Base-by-base conservation (phyloP, 2,797 vertebrate genomes). In the Arctocebus calabarensis region DNA sequence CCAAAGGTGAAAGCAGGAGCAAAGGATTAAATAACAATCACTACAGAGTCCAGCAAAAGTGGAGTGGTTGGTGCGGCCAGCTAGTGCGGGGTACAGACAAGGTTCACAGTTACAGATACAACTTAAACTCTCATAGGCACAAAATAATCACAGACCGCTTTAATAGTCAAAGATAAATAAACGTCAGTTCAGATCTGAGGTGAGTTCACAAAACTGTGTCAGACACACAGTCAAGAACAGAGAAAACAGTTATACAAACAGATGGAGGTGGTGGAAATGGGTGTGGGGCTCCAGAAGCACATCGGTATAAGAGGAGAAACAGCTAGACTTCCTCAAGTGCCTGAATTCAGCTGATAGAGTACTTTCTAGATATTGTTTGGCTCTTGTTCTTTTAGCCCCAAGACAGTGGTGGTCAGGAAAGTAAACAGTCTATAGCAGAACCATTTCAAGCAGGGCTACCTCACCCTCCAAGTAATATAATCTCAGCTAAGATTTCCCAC, bases 131-230 rank as follows among this genome's bases (percentile, higher is more conserved):
- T 64, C 23, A 45, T 0, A 1, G 16, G 16, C 7, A 43, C 66
- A 27, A 90, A 86, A 79, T 82, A 57, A 90, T 55, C 71, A 57
- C 37, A 96, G 62, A 43, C 32, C 32, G 57, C 29, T 90, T 78
- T 84, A 68, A 82, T 84, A 71, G 73, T 27, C 57, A 90, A 90
- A 93, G 29, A 74, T 16, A 79, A 85, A 43, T 59, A 82, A 74
- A 82, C 37, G 71, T 0, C 7, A 86, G 14, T 57, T 78, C 52
- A 86, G 22, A 32, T 23, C 20, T 27, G 25, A 71, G 32, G 14
- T 23, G 6, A 96, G 93, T 66, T 78, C 45, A 64, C n/a, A 81
- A 20, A 16, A 23, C 14, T 78, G 23, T 71, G 5, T 29, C 61
- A 73, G 25, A 79, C 84, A 61, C 32, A 34, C 14, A 75, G 62